Evolutionary conservation across 2,888 invertebrate genomes (phyloP).

Genomic region (Meganola albula): DNA sequence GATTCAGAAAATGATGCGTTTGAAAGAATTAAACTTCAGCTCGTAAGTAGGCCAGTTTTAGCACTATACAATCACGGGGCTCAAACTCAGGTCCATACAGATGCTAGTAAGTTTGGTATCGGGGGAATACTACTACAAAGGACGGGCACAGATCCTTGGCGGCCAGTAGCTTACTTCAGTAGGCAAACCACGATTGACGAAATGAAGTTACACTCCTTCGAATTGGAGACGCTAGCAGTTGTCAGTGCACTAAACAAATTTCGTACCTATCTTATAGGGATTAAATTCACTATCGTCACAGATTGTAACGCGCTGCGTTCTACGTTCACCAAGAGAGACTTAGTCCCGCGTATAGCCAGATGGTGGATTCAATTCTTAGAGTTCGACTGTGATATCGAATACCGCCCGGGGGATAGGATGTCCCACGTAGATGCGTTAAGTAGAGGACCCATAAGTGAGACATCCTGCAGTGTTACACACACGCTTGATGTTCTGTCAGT

Average conservation of each 20-base stretch:
- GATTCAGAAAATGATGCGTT: constrained; percentile 1
- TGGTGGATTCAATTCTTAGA: constrained; percentile 5
- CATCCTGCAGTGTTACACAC: background rate
- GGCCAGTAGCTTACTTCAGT: constrained; percentile 6
- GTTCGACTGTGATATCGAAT: constrained; percentile 4
- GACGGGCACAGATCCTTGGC: background rate
- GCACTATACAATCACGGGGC: constrained; percentile 1
- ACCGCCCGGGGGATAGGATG: constrained; percentile 3
- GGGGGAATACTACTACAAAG: constrained; percentile 6
- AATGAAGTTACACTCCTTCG: constrained; percentile 2
- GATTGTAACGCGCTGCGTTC: constrained; percentile 4
- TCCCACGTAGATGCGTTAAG: constrained; percentile 4
- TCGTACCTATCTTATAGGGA: constrained; percentile 1
- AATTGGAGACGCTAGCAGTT: constrained; percentile 3
- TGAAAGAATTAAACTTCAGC: background rate
- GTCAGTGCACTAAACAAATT: constrained; percentile 4
- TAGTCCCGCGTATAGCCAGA: constrained; percentile 1
- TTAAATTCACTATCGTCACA: background rate
- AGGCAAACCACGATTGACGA: constrained; percentile 4
- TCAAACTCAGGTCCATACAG: constrained; percentile 4
- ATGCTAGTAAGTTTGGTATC: constrained; percentile 3
- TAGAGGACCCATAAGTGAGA: background rate
- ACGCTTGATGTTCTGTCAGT: background rate
- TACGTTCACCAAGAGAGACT: constrained; percentile 1
- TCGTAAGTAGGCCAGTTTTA: constrained; percentile 1